Evolutionary conservation across 2,797 vertebrate genomes (phyloP), one percentile per base, ranked within the genome.

Genomic region (Sebastolobus altivelis): DNA sequence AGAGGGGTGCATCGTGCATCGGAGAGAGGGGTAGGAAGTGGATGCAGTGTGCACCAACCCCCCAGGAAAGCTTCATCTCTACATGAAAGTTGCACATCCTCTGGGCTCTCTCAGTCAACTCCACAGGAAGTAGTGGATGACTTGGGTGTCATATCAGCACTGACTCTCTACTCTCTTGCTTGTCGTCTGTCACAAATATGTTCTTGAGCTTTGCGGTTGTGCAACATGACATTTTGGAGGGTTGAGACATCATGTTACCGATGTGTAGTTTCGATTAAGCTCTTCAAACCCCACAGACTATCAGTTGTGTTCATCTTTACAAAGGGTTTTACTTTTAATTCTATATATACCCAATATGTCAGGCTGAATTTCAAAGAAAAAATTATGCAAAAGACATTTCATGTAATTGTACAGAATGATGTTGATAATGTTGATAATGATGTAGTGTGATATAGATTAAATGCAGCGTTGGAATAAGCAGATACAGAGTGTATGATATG

Each of bases 81-180:
- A 83, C 77, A 87, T 81, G 89, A 82, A 87, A 93, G 90, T 85
- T 94, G 85, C 83, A 95, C 91, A 94, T 95, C 93, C 94, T 93
- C 83, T 89, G 85, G 77, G 88, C 88, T 89, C 77, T 88, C 86
- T 86, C 77, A 84, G 69, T 91, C 79, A 80, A 63, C 86, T 91
- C 82, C 85, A 92, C 92, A 95, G 94, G 94, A 95, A 95, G 91
- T 56, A 68, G 85, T 79, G 83, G 79, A 94, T 66, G 84, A 84
- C 72, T 83, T 55, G 38, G 52, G 40, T 78, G 68, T 89, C 81
- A 83, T 66, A 40, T 76, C 60, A 78, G 68, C 37, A 35, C 20
- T 31, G 76, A 74, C 74, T 83, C 77, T 79, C 52, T 80, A 55
- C 29, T 52, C n/a, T 60, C n/a, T 43, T 61, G 22, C 75, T 79